Base-by-base conservation (phyloP, 2,797 vertebrate genomes). In the Ctenochaetus hawaiiensis region DNA sequence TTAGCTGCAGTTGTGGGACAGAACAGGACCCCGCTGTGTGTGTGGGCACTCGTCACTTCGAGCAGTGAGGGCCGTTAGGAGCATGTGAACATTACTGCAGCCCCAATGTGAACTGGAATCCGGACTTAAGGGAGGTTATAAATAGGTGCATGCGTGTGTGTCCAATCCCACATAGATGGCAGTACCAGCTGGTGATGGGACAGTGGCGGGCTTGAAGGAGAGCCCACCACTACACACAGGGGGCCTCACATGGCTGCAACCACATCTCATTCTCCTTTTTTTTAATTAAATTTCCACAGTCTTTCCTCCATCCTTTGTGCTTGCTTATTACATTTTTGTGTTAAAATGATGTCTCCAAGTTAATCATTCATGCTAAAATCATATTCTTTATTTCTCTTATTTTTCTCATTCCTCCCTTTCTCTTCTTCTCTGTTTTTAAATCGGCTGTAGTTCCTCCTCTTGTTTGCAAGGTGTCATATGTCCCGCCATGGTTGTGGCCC, bases 121-220 rank as follows among this genome's bases (percentile, higher is more conserved):
- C 43, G 43, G 86, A 88, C 75, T 94, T 84, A 91, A 91, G 72
- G 3, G 70, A 87, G 66, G 80, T 88, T 93, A 94, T 92, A 91
- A 94, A 94, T 92, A 93, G 73, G 51, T 60, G 60, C 52, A 52
- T 67, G 58, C 52, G 34, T 23, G 70, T 72, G 77, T 78, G 52
- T 75, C 41, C 80, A 67, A 62, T 59, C 85, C 47, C 52, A 71
- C 85, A 72, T 67, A 3, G 61, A 82, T 80, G 71, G 78, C 56
- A 62, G 91, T 93, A 90, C 91, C 93, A 94, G 90, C 72, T 82
- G 75, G 90, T 72, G 91, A 93, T 72, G 63, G 85, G 87, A 83
- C 82, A 61, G 77, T 7, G 49, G 58, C 65, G 72, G 67, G 66
- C 63, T 80, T 77, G 59, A 43, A 66, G 30, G 34, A 65, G 45